Evolutionary conservation across 1,140 invertebrate species (phyloP), one percentile per base, ranked within the genome.

Genomic region (Thaumetopoea pityocampa): DNA sequence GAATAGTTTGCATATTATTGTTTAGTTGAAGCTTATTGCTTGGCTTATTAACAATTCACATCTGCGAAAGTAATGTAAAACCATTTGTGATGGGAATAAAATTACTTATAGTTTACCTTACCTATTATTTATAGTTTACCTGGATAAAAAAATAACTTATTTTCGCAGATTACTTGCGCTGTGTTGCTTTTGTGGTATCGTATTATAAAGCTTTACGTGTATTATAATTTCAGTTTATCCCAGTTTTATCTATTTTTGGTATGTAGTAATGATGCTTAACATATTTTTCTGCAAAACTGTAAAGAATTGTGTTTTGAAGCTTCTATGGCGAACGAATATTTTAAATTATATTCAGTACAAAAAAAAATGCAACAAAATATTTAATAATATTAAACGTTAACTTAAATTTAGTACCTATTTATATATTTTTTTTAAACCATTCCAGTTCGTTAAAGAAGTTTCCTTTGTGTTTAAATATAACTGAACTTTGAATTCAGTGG

Each of bases 1-100:
- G 45, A 43, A 53, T 67, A 26, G 40, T 66, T 83, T 61, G 57
- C 57, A 42, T 58, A 60, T 68, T 64, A 61, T 19, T 15, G 18
- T 17, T 30, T 16, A 11, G 10, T 41, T 41, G 11, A 19, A 23
- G 58, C 58, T 66, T 56, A 34, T 47, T 54, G 64, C 66, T 78
- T 66, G 53, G 43, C 56, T 59, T 55, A 50, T 41, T 64, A 57
- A 67, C 40, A 38, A 28, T 9, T n/a, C 16, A 15, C 36, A 9
- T 48, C 45, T 63, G 41, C 47, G 55, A 50, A 61, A 62, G 67
- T 66, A 60, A 73, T 56, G 36, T 40, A 7, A 19, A 4, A n/a
- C n/a, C n/a, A n/a, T n/a, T n/a, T n/a, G n/a, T n/a, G n/a, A n/a
- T n/a, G n/a, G n/a, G n/a, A n/a, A n/a, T n/a, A n/a, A n/a, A n/a